Conservation (phyloP, 1,140 invertebrate species). For the Brachystomella parvula region DNA sequence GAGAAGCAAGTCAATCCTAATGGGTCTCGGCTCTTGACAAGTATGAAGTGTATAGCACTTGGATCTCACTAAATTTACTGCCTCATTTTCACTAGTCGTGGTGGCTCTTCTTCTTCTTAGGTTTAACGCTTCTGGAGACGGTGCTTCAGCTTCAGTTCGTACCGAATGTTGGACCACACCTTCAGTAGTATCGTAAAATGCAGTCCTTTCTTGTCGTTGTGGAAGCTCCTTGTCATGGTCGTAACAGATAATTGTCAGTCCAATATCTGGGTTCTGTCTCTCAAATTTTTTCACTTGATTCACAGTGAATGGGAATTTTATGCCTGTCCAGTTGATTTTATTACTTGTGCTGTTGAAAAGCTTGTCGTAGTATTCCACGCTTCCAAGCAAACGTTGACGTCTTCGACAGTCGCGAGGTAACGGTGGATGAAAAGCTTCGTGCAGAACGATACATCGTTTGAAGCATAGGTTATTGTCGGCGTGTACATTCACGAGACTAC, state of each 20-base stretch:
- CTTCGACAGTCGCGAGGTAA: neutral
- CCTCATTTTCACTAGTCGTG: neutral
- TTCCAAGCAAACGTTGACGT: neutral
- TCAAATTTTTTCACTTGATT: too few relatives aligned
- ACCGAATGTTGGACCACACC: neutral
- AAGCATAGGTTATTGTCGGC: neutral
- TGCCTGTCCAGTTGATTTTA: neutral
- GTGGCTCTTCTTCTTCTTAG: neutral
- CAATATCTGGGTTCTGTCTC: too few relatives aligned
- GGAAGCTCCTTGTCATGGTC: neutral
- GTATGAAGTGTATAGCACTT: neutral
- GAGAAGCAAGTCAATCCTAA: slow-evolving; percentile 3
- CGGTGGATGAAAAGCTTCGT: neutral
- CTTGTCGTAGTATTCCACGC: neutral
- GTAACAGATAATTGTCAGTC: too few relatives aligned
- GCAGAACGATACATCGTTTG: neutral
- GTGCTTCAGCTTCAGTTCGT: too few relatives aligned
- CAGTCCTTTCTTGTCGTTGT: neutral
- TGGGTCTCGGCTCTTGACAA: neutral
- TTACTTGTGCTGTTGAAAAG: neutral
- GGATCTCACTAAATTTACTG: neutral
- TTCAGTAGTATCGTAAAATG: neutral
- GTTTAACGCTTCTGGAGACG: too few relatives aligned
- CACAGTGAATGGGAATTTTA: too few relatives aligned
- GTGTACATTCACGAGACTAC: neutral